Evolutionary conservation across 2,888 invertebrate species (phyloP).

Genomic region (Eilema depressum): DNA sequence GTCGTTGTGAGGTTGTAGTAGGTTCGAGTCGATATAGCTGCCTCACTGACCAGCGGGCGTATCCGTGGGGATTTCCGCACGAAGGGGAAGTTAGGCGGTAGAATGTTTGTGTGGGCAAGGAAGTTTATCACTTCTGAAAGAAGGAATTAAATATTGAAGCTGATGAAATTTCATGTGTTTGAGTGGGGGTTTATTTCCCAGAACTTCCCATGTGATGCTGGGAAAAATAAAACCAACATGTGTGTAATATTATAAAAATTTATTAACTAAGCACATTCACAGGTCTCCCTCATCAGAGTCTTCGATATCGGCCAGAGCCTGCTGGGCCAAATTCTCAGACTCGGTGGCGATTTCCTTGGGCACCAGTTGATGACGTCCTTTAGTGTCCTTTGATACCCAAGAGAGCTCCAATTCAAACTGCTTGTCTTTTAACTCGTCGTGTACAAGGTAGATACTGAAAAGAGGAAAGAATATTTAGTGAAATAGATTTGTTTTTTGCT

Average conservation of each 20-base stretch:
- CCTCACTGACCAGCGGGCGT: no score
- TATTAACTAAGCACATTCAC: constrained; percentile 82
- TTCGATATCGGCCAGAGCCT: constrained; percentile 94
- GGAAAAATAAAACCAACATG: constrained; percentile 28
- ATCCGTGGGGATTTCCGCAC: no score
- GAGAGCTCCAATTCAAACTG: constrained; percentile 98
- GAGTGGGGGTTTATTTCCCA: no score
- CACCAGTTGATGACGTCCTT: constrained; percentile 93
- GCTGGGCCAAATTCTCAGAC: constrained; percentile 96
- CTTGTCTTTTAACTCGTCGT: constrained; percentile 98
- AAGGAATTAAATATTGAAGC: no score
- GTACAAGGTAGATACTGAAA: constrained; percentile 94
- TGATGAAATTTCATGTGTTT: no score
- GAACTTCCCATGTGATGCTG: background rate
- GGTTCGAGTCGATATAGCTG: no score
- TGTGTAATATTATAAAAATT: constrained; percentile 62
- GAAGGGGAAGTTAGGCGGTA: no score
- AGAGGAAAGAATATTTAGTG: constrained; percentile 23
- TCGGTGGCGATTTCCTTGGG: constrained; percentile 91
- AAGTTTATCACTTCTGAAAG: no score
- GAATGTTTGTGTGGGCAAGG: no score
- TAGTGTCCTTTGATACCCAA: constrained; percentile 94
- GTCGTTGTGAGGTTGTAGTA: no score
- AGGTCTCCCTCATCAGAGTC: constrained; percentile 93
- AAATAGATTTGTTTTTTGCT: no score